Base-by-base conservation (phyloP, 2,113 vertebrate species). In the Chionis minor region DNA sequence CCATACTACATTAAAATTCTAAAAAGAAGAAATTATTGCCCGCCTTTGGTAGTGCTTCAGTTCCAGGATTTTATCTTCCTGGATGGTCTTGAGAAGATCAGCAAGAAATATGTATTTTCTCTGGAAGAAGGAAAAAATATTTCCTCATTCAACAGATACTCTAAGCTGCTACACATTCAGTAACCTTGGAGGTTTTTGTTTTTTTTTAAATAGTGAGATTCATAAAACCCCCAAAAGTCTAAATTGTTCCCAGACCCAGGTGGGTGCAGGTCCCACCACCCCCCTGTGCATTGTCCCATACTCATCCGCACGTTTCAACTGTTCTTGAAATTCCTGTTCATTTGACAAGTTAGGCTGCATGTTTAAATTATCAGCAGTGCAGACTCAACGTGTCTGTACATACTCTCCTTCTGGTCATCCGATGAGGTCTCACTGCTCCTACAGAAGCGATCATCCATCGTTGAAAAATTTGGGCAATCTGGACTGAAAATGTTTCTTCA, bases 201-300 rank as follows among this genome's bases (percentile, higher is more conserved):
- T 19, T 67, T 38, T 42, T 69, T 30, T 3, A 51, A 85, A 45
- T 24, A 51, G 4, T 40, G 26, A n/a, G 15, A 65, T 1, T 23
- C 1, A 42, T 47, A 69, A 72, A 51, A 22, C 8, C 3, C 11
- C 24, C 12, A 42, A 12, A 47, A 9, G 8, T 23, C 44, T 58
- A 49, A 83, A 73, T 40, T 30, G 58, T 12, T 12, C 35, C 27
- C 27, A 45, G 22, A 33, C 12, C 4, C 59, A 71, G 6, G 24
- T 17, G 35, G 14, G 4, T 11, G 17, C 10, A 86, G 14, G 2
- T 80, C 17, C 17, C 30, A 51, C 6, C 2, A 3, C 11, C 8
- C 16, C 10, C 0, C 10, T 15, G 4, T 47, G 9, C 4, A 0
- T 44, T 51, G 6, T 62, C 22, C 6, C 8, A 2, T 21, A 55